These are phyloP conservation scores for Labia minor DNA, from an alignment of 2,888 invertebrate genomes.

Conservation along the genomic window DNA sequence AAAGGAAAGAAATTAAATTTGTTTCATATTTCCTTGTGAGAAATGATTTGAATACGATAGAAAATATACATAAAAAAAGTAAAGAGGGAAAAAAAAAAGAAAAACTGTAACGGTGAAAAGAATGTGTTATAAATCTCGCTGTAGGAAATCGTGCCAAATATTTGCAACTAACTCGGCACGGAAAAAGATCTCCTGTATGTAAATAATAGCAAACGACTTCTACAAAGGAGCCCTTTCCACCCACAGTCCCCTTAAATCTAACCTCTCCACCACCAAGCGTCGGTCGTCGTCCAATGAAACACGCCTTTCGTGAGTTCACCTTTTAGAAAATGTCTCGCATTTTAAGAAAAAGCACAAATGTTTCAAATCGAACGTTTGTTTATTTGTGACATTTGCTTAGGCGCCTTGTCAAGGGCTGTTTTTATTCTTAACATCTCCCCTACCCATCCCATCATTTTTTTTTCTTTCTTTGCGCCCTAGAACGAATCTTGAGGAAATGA, in stretches of 20 bases:
- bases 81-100: no score
- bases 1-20: background rate
- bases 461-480: no score
- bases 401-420: background rate
- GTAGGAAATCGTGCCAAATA: conserved; percentile 1
- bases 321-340: background rate
- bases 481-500: no score
- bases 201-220: background rate
- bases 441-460: no score
- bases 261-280: no score
- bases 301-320: background rate
- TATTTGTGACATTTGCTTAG: conserved; percentile 1
- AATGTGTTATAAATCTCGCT: conserved; percentile 13
- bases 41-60: conserved; percentile 7
- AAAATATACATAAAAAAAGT: no score
- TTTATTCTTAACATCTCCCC: background rate
- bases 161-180: background rate
- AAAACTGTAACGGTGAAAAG: background rate
- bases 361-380: background rate
- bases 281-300: background rate
- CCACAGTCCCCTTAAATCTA: no score
- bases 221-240: background rate
- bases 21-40: background rate
- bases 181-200: background rate
- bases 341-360: background rate